Evolutionary conservation across 2,797 vertebrate species (phyloP), one percentile per base, ranked within the genome.

Genomic region (Triplophysa bombifrons): DNA sequence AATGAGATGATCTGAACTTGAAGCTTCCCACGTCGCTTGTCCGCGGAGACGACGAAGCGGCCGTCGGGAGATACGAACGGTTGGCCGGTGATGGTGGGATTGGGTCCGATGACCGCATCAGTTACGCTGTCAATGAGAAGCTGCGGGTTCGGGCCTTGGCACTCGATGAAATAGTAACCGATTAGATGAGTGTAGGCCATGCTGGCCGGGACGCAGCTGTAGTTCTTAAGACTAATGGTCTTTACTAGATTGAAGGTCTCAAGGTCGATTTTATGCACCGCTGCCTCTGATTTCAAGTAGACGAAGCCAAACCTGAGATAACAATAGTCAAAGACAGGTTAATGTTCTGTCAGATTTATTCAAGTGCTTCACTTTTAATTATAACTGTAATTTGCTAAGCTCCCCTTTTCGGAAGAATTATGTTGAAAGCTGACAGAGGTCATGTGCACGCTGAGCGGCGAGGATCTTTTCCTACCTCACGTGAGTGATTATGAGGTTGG

Each of bases 401-500:
- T 86, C 83, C 80, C 83, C 70, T 86, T 78, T 84, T 82, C 53
- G 83, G 76, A 84, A 68, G 81, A 86, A 84, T 80, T 38, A 80
- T 55, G 19, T 58, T 82, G 82, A 87, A 83, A 76, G 79, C 3
- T 84, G 79, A 74, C 80, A 78, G 70, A 83, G 82, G 84, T 83
- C 82, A 76, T 38, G 6, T 38, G 55, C 72, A 53, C 19, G 19
- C n/a, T 38, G 48, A 68, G 80, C 12, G 3, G 51, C 41, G 22
- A 41, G 41, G 41, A 69, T 58, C 19, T 19, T 16, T 74, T 75
- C 93, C 84, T 91, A 99, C 97, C 97, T 96, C 87, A 98, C 90
- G 0, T 99, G 97, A 83, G 97, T 99, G 92, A 99, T 98, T 90
- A 99, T 96, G 85, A 98, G 96, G 87, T 98, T 98, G 80, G 97